A percentile compares a stretch with the other conserved stretches of the same genome.
These are phyloP conservation scores for Hypotaenidia philippensis DNA, from an alignment of 2,797 vertebrate genomes.

Conservation along the genomic window DNA sequence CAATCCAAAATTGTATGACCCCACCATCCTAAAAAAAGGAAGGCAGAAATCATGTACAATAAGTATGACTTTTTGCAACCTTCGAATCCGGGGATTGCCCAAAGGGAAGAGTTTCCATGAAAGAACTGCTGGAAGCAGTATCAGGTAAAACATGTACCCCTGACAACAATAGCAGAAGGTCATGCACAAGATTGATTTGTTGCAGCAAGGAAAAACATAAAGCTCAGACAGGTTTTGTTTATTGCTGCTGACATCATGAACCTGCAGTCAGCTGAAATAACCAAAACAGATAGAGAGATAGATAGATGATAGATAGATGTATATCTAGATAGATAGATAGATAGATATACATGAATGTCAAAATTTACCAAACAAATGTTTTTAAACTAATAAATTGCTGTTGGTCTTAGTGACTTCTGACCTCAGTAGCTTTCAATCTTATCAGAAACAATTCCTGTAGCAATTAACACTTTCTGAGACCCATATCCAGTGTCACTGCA, in stretches of 20 bases:
- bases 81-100: neutral
- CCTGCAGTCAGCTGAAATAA: neutral
- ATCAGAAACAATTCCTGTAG: neutral
- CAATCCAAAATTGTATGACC: neutral
- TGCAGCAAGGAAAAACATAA: neutral
- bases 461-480: neutral
- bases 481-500: neutral
- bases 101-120: slow-evolving; percentile 48
- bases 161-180: neutral
- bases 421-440: neutral
- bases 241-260: neutral
- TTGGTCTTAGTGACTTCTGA: neutral
- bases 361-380: neutral
- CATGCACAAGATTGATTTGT: neutral
- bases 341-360: neutral
- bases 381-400: neutral
- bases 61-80: neutral
- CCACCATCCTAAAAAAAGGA: slow-evolving; percentile 28
- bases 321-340: too few relatives aligned
- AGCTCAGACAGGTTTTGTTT: neutral
- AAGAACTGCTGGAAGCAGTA: slow-evolving; percentile 3
- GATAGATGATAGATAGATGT: too few relatives aligned
- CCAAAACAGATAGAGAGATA: neutral
- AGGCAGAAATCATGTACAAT: neutral
- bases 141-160: neutral